A percentile compares a stretch with the other conserved stretches of the same genome.
Conservation (phyloP, 1,140 invertebrate species). For the Drosophila nebulosa region DNA sequence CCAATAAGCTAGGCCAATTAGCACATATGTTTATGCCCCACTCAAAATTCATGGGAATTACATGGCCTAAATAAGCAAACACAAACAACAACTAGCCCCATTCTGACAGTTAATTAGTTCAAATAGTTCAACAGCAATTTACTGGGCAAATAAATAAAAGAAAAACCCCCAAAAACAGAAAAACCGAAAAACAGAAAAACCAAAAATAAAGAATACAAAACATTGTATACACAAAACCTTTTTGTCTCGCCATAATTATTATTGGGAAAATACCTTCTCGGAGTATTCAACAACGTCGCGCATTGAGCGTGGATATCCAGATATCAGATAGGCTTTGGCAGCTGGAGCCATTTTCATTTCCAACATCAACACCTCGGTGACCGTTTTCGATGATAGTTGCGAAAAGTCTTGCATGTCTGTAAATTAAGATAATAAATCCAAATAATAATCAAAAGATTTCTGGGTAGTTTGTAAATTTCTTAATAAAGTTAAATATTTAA, state of each 20-base stretch:
- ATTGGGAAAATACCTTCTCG: slow-evolving; percentile 86
- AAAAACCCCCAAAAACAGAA: slow-evolving; percentile 15
- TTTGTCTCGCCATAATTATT: background rate
- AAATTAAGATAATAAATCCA: slow-evolving; percentile 37
- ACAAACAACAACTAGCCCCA: background rate
- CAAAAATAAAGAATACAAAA: slow-evolving; percentile 30
- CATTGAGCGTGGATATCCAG: slow-evolving; percentile 97
- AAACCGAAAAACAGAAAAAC: background rate
- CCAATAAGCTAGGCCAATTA: slow-evolving; percentile 26
- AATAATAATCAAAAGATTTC: background rate
- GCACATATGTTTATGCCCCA: slow-evolving; percentile 23
- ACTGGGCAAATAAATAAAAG: slow-evolving; percentile 36
- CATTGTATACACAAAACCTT: background rate
- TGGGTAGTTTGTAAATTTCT: no score
- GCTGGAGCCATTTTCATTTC: slow-evolving; percentile 96
- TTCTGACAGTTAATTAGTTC: slow-evolving; percentile 68
- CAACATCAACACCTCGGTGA: slow-evolving; percentile 93
- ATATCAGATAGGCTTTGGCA: slow-evolving; percentile 95
- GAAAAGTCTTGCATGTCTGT: slow-evolving; percentile 92
- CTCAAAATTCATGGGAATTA: slow-evolving; percentile 59
- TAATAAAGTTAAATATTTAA: no score
- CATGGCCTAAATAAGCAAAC: slow-evolving; percentile 39
- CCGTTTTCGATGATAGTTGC: slow-evolving; percentile 90
- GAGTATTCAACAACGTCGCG: slow-evolving; percentile 94
- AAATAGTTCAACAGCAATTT: slow-evolving; percentile 61